Percentiles rank a stretch among this genome's conserved stretches.
These are phyloP conservation scores for Ellobium chinense DNA, from an alignment of 2,888 invertebrate genomes.

Conservation along the genomic window DNA sequence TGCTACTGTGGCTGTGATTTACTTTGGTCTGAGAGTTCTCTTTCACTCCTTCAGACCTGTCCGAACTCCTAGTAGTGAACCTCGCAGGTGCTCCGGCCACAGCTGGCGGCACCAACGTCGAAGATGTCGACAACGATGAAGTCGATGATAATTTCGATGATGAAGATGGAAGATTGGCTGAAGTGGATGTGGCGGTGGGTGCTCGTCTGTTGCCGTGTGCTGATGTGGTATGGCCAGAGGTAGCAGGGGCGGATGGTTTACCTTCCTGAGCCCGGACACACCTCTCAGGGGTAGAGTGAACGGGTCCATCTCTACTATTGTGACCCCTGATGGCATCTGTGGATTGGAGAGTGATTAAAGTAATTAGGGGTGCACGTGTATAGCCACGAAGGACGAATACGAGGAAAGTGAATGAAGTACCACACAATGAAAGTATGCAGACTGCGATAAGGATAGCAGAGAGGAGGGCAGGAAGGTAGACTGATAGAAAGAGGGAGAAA, in stretches of 20 bases:
- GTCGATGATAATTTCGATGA: not conserved
- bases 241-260: not conserved
- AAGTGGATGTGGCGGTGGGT: not conserved
- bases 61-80: no score
- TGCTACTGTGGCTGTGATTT: not conserved
- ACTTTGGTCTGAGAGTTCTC: not conserved
- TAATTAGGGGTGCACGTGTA: constrained; percentile 5
- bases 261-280: not conserved
- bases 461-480: no score
- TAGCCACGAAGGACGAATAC: not conserved
- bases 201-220: not conserved
- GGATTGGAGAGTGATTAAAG: not conserved
- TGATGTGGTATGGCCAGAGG: not conserved
- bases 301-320: not conserved
- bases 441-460: no score
- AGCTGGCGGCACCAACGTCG: not conserved
- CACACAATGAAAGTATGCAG: not conserved
- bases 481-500: no score
- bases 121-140: not conserved
- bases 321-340: constrained; percentile 17
- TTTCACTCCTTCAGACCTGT: no score
- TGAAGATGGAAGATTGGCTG: not conserved
- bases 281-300: not conserved
- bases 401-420: not conserved
- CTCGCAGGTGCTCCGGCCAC: not conserved